Evolutionary conservation across 2,797 vertebrate genomes (phyloP).

Genomic region (Sebastes nivosus): DNA sequence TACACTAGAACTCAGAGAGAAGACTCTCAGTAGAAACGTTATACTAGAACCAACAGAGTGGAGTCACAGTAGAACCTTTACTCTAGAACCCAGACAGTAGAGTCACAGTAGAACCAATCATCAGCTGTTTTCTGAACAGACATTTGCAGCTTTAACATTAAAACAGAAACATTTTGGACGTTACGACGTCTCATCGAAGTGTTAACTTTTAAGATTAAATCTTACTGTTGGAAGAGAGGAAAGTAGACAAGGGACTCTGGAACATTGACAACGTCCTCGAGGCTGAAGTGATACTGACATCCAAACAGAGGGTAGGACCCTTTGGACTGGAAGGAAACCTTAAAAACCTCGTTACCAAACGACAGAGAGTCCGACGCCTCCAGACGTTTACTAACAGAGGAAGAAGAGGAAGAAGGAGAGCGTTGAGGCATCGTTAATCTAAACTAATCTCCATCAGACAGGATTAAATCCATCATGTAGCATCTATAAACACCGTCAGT

Average conservation of each 20-base stretch:
- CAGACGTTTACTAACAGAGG: slow-evolving; percentile 81
- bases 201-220: neutral
- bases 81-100: neutral
- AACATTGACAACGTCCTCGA: slow-evolving; percentile 95
- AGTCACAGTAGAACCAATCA: neutral
- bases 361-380: slow-evolving; percentile 89
- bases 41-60: too few relatives aligned
- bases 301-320: slow-evolving; percentile 92
- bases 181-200: neutral
- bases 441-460: neutral
- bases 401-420: neutral
- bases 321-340: slow-evolving; percentile 91
- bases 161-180: neutral
- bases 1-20: too few relatives aligned
- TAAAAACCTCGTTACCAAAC: slow-evolving; percentile 94
- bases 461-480: neutral
- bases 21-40: too few relatives aligned
- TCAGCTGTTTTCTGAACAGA: too few relatives aligned
- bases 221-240: slow-evolving; percentile 93
- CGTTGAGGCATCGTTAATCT: neutral
- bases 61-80: too few relatives aligned
- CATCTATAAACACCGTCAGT: neutral
- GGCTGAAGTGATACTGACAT: slow-evolving; percentile 95
- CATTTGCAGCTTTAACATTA: neutral
- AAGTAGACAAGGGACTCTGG: slow-evolving; percentile 98